A percentile compares a stretch with the other conserved stretches of the same genome.
Evolutionary conservation across 35 echinoderm and acorn worm species (phyloP).

Genomic region (Patiria miniata): DNA sequence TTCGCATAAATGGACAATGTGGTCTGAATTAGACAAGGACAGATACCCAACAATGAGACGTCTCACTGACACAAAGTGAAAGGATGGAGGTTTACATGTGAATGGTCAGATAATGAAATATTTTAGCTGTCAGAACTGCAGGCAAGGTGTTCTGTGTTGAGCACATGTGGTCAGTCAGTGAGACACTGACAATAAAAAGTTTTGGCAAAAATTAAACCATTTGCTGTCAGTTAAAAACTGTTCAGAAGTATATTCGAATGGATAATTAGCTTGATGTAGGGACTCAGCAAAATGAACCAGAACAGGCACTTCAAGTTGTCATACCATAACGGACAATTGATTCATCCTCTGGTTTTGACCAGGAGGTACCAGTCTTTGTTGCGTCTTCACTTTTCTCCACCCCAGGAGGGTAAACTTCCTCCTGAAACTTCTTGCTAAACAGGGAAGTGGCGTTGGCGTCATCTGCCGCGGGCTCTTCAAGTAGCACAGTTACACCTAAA

Average conservation of each 20-base stretch:
- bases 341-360: slow-evolving; percentile 31
- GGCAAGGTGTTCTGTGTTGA: neutral
- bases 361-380: slow-evolving; percentile 21
- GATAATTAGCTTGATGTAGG: neutral
- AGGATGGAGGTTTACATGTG: neutral
- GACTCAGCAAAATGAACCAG: neutral
- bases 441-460: slow-evolving; percentile 16
- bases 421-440: slow-evolving; percentile 11
- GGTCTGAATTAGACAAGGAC: neutral
- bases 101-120: neutral
- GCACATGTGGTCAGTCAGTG: neutral
- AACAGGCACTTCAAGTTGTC: too few relatives aligned
- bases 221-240: neutral
- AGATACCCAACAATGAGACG: neutral
- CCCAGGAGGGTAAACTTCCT: slow-evolving; percentile 18
- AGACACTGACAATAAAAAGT: too few relatives aligned
- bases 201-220: neutral
- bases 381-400: neutral
- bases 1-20: neutral
- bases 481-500: slow-evolving; percentile 35
- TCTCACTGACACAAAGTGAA: neutral
- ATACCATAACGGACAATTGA: slow-evolving; percentile 33
- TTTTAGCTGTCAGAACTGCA: neutral
- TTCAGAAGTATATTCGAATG: too few relatives aligned
- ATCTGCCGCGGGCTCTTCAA: slow-evolving; percentile 19